Base-by-base conservation (phyloP, 2,113 vertebrate species). In the Tichodroma muraria region DNA sequence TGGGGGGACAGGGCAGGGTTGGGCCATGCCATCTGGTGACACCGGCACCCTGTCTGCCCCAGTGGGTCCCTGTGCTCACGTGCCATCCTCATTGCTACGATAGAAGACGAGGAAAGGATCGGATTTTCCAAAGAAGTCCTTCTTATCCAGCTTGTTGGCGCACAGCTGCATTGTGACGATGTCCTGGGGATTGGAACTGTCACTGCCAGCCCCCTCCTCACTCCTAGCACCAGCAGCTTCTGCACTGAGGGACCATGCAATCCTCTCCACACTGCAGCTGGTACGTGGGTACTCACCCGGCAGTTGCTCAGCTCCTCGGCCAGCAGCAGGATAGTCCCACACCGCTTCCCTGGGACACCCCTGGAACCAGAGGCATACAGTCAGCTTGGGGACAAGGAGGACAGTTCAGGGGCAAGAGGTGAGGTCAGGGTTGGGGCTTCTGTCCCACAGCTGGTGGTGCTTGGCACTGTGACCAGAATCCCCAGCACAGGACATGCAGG, bases 41-140 rank as follows among this genome's bases (percentile, higher is more conserved):
- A 0, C 2, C 3, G 4, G 73, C 53, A 28, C 73, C n/a, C 65
- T 56, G 27, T 60, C 57, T 25, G 10, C 44, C 86, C 87, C 19
- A 4, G 53, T 4, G 2, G 27, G 20, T 57, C 86, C 85, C 83
- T 17, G 2, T 1, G 97, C 99, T 98, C 98, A 99, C 99, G 99
- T 99, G 98, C 99, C 99, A 4, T 99, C 99, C 94, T 99, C 99
- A 4, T 99, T 99, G 97, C 99, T 99, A 89, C 99, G 98, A 94
- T 99, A 99, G 98, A 99, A 99, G 80, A 99, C 99, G 24, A 99
- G 98, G 97, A 99, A 99, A 44, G 99, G 99, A 95, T 99, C 99
- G 0, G 99, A 99, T 96, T 99, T 99, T 70, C 99, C 99, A 10
- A 99, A 99, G 97, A 99, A 99, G 96, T 99, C 99, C 96, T 99